phyloP scores from a whole-genome alignment of 2,113 vertebrate genomes.

The Carassius carassius region DNA sequence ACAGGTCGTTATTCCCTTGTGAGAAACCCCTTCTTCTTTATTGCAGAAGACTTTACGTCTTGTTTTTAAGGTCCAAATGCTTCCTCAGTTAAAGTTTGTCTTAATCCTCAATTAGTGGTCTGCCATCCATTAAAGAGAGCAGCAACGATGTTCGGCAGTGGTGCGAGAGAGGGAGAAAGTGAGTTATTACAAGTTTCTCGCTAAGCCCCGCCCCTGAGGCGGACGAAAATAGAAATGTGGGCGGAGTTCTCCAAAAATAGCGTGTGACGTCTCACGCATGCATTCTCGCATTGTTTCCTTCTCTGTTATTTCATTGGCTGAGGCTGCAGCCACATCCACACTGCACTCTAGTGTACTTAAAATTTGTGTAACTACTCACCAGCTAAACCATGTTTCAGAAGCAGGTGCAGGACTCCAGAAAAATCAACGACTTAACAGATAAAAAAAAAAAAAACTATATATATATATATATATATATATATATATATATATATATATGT shows the following conservation, averaged over 20 bases:
- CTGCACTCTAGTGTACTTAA: constrained; percentile 22
- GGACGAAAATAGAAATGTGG: constrained; percentile 77
- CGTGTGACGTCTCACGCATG: constrained; percentile 66
- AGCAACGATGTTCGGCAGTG: constrained; percentile 33
- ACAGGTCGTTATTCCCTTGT: constrained; percentile 51
- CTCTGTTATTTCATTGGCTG: constrained; percentile 56
- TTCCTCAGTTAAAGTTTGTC: neutral
- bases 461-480: too few species aligned
- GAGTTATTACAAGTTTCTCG: constrained; percentile 63
- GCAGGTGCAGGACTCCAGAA: neutral
- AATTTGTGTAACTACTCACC: neutral
- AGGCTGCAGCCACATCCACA: constrained; percentile 49
- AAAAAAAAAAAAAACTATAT: neutral
- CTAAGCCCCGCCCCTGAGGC: constrained; percentile 51
- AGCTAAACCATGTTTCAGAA: neutral
- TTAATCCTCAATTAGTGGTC: constrained; percentile 24
- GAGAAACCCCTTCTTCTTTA: constrained; percentile 4
- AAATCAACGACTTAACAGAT: neutral
- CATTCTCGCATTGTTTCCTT: constrained; percentile 68
- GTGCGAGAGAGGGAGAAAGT: constrained; percentile 48
- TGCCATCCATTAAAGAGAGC: constrained; percentile 22
- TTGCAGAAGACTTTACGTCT: neutral
- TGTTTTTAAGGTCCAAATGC: neutral
- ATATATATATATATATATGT: neutral
- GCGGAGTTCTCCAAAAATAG: constrained; percentile 79